These are phyloP conservation scores for Pseudoips prasinana DNA, from an alignment of 2,888 invertebrate genomes.

Conservation along the genomic window DNA sequence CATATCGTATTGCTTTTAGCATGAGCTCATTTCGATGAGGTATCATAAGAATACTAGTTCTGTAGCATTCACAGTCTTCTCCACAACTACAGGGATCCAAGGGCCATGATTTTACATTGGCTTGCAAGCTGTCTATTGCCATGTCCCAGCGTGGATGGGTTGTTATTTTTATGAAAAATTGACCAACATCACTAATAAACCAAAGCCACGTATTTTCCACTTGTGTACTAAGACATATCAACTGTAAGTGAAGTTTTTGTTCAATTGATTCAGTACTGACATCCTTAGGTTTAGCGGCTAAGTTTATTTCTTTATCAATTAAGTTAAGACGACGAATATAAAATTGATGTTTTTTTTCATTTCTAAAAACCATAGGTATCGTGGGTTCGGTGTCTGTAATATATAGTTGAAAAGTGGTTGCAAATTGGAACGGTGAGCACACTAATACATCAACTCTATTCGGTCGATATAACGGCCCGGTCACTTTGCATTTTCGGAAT, in stretches of 20 bases:
- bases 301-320: conserved; percentile 58
- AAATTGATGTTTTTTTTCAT: conserved; percentile 46
- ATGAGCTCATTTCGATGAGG: conserved; percentile 70
- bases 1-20: conserved; percentile 61
- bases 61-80: conserved; percentile 67
- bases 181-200: conserved; percentile 63
- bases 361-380: conserved; percentile 51
- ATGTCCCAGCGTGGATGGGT: conserved; percentile 69
- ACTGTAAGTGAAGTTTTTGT: conserved; percentile 60
- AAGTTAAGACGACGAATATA: conserved; percentile 56
- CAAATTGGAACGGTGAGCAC: conserved; percentile 53
- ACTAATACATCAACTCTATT: conserved; percentile 63
- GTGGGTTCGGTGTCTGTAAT: conserved; percentile 63
- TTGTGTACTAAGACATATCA: conserved; percentile 65
- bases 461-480: conserved; percentile 63
- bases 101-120: conserved; percentile 59
- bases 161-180: conserved; percentile 66
- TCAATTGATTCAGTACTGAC: conserved; percentile 48
- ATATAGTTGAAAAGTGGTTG: conserved; percentile 45
- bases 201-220: conserved; percentile 66
- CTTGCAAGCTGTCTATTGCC: conserved; percentile 59
- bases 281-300: conserved; percentile 55
- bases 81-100: conserved; percentile 67
- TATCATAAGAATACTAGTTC: conserved; percentile 57
- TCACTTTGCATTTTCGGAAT: conserved; percentile 63